Evolutionary conservation across 2,888 invertebrate genomes (phyloP).

Genomic region (Dyspetes luteomarginatus): DNA sequence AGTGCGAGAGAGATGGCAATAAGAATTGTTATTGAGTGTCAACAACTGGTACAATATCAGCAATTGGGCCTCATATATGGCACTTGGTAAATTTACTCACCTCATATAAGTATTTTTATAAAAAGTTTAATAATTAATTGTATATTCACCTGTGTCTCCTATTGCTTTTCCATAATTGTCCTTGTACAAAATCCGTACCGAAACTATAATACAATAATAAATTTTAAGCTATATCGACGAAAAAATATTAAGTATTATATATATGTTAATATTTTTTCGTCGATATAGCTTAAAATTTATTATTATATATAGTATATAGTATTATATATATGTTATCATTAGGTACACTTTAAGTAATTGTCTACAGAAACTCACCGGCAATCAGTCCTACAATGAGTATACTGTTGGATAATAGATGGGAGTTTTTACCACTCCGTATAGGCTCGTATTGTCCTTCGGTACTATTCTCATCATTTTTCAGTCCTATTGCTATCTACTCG

Average conservation of each 20-base stretch:
- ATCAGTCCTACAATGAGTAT: constrained; percentile 1
- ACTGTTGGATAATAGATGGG: neutral
- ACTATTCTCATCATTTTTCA: neutral
- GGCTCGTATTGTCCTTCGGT: neutral
- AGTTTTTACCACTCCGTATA: neutral
- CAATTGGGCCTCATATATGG: too few species aligned
- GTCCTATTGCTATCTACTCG: neutral
- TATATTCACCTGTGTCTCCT: constrained; percentile 47
- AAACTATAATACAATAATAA: constrained; percentile 30
- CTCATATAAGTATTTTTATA: too few species aligned
- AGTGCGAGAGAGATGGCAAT: too few species aligned
- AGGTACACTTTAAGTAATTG: too few species aligned
- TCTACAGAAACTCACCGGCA: neutral
- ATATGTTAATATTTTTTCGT: neutral
- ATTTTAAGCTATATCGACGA: neutral
- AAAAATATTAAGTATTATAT: neutral
- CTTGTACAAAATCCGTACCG: constrained; percentile 26
- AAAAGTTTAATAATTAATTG: neutral
- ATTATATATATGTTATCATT: too few species aligned
- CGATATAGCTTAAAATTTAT: neutral
- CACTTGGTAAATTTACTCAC: too few species aligned
- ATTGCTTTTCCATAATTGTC: constrained; percentile 39
- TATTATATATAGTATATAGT: neutral
- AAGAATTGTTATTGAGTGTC: neutral
- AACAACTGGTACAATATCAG: neutral